Base-by-base conservation (phyloP, 2,797 vertebrate genomes). In the Thripadectes ignobilis region DNA sequence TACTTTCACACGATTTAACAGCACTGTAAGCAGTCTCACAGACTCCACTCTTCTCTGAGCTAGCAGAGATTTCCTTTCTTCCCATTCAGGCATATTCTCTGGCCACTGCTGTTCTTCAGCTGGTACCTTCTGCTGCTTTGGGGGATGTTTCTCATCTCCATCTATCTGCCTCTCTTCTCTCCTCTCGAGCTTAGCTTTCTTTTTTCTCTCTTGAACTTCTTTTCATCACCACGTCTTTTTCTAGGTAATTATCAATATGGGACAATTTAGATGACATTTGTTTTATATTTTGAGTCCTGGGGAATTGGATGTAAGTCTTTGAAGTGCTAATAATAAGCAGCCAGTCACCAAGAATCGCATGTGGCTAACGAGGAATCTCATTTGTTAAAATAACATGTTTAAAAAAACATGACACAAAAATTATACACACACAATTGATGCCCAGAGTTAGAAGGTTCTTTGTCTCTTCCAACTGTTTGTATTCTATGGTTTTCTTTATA, bases 1-100 rank as follows among this genome's bases (percentile, higher is more conserved):
- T 98, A 98, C 98, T 97, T 97, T 96, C 93, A 98, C 97, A 95
- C 95, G 97, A 89, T 95, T 98, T 95, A 98, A 97, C 88, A 98
- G 98, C 49, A 97, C 93, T 34, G 95, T 96, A 57, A 98, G 97
- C 92, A 98, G 97, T 74, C 97, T 95, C 81, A 98, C 92, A 79
- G 98, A 98, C 72, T 98, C 98, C 84, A 97, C 97, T 88, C 95
- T 93, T 96, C 98, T 98, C 97, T 97, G 98, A 91, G 97, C 97
- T 95, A 98, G 94, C 71, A 98, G 95, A 48, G 97, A 94, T 95
- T 98, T 98, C 94, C 98, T 97, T 80, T 98, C 98, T 94, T 98
- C 97, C 98, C 98, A 98, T 91, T 98, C 97, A 89, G 97, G 96
- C n/a, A 93, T 97, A 92, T 97, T 97, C 74, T 96, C 95, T 49